Evolutionary conservation across 2,113 vertebrate genomes (phyloP), one percentile per base, ranked within the genome.

Genomic region (Protobothrops flavoviridis): DNA sequence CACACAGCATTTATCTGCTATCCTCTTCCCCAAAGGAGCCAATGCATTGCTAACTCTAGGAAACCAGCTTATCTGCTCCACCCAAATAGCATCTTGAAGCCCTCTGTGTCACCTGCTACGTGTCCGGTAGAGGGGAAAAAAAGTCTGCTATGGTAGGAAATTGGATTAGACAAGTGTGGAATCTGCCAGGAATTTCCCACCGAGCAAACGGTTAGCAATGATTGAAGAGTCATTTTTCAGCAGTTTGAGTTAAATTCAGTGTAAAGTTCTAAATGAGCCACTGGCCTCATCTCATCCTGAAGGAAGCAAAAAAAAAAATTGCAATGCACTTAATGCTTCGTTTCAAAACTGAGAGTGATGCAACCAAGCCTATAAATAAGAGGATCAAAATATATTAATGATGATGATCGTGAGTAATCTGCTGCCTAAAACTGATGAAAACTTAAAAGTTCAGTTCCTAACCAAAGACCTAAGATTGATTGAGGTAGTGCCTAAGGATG

Each of bases 231-330:
- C 45, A 55, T 89, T 0, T 94, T 96, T 95, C 93, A 95, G 95
- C 96, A 94, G 95, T 96, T 96, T 95, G 96, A 95, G 95, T 96
- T 91, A 95, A 97, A 97, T 95, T 95, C 96, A 95, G 95, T 50
- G 95, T 95, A 96, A 96, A 95, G 94, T 94, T 95, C 94, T 87
- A 33, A 96, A 96, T 89, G 92, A 96, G 88, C 96, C 90, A 95
- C 90, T 95, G 96, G 96, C 95, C 94, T 1, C 48, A 93, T 93
- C 95, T 95, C 7, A n/a, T 94, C 94, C 96, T 94, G 96, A 95
- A 95, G 95, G 93, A 95, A 92, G 45, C 95, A 88, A 91, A 93
- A 93, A 48, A 6, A 48, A 9, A 50, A 9, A 9, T 95, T 96
- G 96, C 95, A 88, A 1, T 52, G 94, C 95, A 95, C 93, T 94